Evolutionary conservation across 1,140 invertebrate species (phyloP).

Genomic region (Nylanderia fulva): DNA sequence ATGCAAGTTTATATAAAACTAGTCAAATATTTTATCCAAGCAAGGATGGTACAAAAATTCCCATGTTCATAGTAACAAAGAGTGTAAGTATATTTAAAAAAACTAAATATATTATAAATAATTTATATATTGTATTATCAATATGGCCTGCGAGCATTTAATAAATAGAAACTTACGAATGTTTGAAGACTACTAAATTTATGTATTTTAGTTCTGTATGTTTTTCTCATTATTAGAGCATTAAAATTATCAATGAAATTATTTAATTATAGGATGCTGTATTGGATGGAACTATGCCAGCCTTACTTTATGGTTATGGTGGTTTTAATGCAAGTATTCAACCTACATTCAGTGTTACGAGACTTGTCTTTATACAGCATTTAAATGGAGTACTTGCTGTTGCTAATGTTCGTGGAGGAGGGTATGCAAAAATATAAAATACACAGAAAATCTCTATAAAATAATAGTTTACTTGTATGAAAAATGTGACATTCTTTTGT

Average conservation of each 20-base stretch:
- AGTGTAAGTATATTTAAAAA: slow-evolving; percentile 87
- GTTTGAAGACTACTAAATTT: background rate
- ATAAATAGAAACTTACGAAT: slow-evolving; percentile 2
- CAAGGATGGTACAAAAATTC: slow-evolving; percentile 98
- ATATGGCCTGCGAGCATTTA: background rate
- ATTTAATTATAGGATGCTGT: slow-evolving; percentile 85
- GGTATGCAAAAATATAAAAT: slow-evolving; percentile 87
- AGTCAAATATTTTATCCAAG: slow-evolving; percentile 97
- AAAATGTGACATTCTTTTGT: slow-evolving; percentile 12
- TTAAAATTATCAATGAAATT: background rate
- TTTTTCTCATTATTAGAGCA: too few relatives aligned
- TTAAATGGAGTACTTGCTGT: slow-evolving; percentile 95
- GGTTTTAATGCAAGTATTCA: slow-evolving; percentile 98
- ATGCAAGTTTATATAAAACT: slow-evolving; percentile 92
- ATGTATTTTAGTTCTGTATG: slow-evolving; percentile 17
- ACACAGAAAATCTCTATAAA: background rate
- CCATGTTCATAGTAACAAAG: slow-evolving; percentile 98
- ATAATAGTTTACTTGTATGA: background rate
- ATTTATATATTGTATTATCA: slow-evolving; percentile 49
- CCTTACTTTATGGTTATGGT: slow-evolving; percentile 98
- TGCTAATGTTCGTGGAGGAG: slow-evolving; percentile 98
- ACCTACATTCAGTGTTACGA: slow-evolving; percentile 93
- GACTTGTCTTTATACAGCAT: slow-evolving; percentile 96
- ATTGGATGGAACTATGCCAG: slow-evolving; percentile 91
- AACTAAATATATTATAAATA: slow-evolving; percentile 32